Percentiles rank a stretch among this genome's conserved stretches.
phyloP scores from a whole-genome alignment of 2,888 invertebrate species.

The Tipula confusa region DNA sequence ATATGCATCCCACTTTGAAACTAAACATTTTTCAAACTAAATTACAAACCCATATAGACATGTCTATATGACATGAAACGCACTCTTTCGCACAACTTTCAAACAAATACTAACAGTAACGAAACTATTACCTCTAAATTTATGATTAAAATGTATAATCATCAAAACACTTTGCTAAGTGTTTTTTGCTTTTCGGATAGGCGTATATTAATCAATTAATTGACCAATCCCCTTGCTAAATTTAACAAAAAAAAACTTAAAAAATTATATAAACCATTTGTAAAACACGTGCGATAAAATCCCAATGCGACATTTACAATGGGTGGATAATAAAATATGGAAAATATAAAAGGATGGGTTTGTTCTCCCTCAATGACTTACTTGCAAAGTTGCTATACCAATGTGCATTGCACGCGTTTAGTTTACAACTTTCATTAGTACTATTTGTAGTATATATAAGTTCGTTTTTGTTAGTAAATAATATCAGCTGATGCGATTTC shows the following conservation, averaged over 20 bases:
- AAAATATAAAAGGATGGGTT: background rate
- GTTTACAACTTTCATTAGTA: background rate
- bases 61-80: no score
- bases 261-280: background rate
- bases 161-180: background rate
- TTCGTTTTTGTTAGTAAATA: no score
- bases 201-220: conserved; percentile 6
- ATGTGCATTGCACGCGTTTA: background rate
- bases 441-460: background rate
- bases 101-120: no score
- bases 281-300: background rate
- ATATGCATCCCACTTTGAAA: no score
- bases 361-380: background rate
- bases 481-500: no score
- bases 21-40: no score
- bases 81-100: no score
- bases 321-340: conserved; percentile 3
- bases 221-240: conserved; percentile 15
- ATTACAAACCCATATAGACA: no score
- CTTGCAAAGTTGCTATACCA: background rate
- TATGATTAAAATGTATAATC: background rate
- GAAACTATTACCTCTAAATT: no score
- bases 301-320: background rate
- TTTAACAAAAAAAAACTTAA: background rate
- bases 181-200: background rate